Evolutionary conservation across 2,888 invertebrate genomes (phyloP), one percentile per base, ranked within the genome.

Genomic region (Trissonchulus sp.): DNA sequence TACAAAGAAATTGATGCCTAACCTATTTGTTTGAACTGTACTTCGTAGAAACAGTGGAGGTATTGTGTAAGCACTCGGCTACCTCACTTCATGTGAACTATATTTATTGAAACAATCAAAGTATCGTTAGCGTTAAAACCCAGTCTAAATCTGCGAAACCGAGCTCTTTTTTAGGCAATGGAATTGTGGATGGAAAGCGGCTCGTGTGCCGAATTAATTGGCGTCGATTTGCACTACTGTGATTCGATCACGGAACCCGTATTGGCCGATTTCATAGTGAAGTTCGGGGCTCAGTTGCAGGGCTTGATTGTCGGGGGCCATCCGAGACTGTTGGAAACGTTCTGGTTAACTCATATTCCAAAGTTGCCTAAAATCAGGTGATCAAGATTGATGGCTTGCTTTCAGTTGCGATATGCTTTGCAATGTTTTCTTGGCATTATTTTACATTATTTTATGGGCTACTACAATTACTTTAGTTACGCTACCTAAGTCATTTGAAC

Each of bases 271-370:
- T 95, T 99, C 86, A 87, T 99, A 77, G 92, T 91, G 73, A 90
- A 93, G 69, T 90, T 93, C 86, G 98, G 98, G 1, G 89, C 89
- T 77, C 94, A 95, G 85, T 88, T 99, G 76, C 90, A 90, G 86
- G 98, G 94, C 0, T 88, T 97, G 63, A 92, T 93, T 76, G 96
- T 99, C 68, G 98, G 99, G 91, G 92, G 97, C 0, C 97, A 98
- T 85, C 82, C 81, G 74, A 81, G 81, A 76, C 92, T 99, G 81
- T 95, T 97, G 0, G 99, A 99, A 87, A 94, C 95, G 84, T 90
- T 99, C 79, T 99, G 98, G 96, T 93, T 94, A 88, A 92, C 93
- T 80, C 92, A 96, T 78, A 88, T 99, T 79, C 94, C 95, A 0
- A 90, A 93, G 78, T 88, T 99, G 73, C 91, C 90, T 76, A 95